Base-by-base conservation (phyloP, 2,113 vertebrate genomes). In the Plectropomus leopardus region DNA sequence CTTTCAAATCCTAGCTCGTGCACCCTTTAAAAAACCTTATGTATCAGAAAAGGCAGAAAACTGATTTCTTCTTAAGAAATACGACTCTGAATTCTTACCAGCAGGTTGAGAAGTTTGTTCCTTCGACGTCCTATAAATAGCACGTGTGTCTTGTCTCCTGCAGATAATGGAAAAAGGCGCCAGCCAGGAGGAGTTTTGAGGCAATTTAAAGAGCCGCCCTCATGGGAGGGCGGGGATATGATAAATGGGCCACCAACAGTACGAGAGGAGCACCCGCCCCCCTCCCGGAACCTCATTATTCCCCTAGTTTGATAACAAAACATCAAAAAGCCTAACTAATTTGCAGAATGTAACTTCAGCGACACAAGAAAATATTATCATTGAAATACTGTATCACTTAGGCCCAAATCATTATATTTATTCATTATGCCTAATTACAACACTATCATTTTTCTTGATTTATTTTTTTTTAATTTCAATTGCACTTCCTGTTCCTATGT, bases 141-240 rank as follows among this genome's bases (percentile, higher is more conserved):
- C 84, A 90, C 86, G 86, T 85, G 88, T 57, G 89, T 87, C 86
- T 78, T 9, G 80, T 87, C 92, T 89, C 75, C 76, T 66, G 81
- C 88, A 90, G 91, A 94, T 91, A 90, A 88, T 87, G 81, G 85
- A 68, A 92, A 94, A 93, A 90, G 89, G 90, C 93, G 89, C 90
- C 84, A 91, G 92, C 80, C 90, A 88, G 89, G 69, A 88, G 92
- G 91, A 92, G 92, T 88, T 93, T 93, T 76, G 83, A 84, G 89
- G 90, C 91, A 91, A 92, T 95, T 95, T 93, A 93, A 94, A 94
- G 93, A 90, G 86, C 85, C 90, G 90, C 92, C 93, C 94, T 93
- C 89, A 86, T 83, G 93, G 90, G 92, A 91, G 88, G 94, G 94
- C 91, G 95, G 93, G 71, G 93, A 91, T 92, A 91, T 90, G 87